Evolutionary conservation across 2,888 invertebrate species (phyloP), one percentile per base, ranked within the genome.

Genomic region (Drosophila meridiana): DNA sequence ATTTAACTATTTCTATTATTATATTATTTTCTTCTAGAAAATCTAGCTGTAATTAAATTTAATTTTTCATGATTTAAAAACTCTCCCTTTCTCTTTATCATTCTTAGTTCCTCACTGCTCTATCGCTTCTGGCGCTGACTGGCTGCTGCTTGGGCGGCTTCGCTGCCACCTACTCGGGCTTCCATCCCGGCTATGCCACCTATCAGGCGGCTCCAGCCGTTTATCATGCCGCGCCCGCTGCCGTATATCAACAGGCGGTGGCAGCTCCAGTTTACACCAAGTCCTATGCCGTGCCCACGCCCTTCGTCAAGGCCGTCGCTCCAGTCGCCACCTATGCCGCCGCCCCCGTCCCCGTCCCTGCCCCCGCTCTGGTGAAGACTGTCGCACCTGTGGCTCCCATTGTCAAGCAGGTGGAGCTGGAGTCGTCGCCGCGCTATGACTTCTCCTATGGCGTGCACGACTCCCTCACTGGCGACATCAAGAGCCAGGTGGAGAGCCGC

Each of bases 381-480:
- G 50, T 76, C 2, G 81, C 82, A 9, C 65, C 70, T 8, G 32
- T 76, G 2, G 56, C 71, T 6, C 80, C 84, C 4, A 14, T 84
- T 20, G 67, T 85, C 8, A 90, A 87, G 63, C 90, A 89, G 34
- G 81, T 91, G 38, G 92, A 92, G 77, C 68, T 91, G 53, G 91
- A 91, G 52, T 82, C 91, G 2, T 65, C 86, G 11, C 91, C 91
- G 0, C 90, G 88, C 14, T 94, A 94, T 81, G 93, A 94, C 63
- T 94, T 94, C 84, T 93, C 93, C 6, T 94, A 94, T 73, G 92
- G 93, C 57, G 94, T 94, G n/a, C 93, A 94, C 75, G 94, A 94
- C 76, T 93, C 93, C 32, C 83, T 93, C 52, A 94, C 94, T 73
- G 94, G 94, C 43, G 94, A 94, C 85, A 92, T 93, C 72, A 94